Base-by-base conservation (phyloP, 2,113 vertebrate genomes). In the Leptobrachium ailaonicum region DNA sequence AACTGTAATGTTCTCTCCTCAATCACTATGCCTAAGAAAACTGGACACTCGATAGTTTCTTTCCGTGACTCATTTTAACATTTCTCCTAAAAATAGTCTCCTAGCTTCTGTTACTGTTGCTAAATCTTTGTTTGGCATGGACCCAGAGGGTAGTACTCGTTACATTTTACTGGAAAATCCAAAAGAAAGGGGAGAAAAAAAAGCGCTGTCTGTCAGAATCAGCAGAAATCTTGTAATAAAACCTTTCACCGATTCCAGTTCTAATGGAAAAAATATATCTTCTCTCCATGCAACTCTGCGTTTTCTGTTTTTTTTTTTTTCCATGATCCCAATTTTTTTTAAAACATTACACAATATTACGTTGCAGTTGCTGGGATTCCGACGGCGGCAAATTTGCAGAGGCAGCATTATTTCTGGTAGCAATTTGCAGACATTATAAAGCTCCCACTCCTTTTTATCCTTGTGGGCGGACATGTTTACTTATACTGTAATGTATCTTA, bases 111-210 rank as follows among this genome's bases (percentile, higher is more conserved):
- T 80, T 80, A 68, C 66, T 80, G 54, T 74, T 74, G 42, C 47
- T 80, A 58, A 66, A 66, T 73, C 62, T 80, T 56, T 79, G 13
- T 43, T 53, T 80, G 78, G 78, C 78, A 47, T 0, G 11, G 11
- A 11, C 32, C 70, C 78, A 80, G 78, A 9, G 78, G 78, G 74
- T 73, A 74, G 71, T 74, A 80, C 78, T 74, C 70, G 58, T 71
- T 67, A 56, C 66, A 56, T 79, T 72, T 42, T 69, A 79, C 41
- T 66, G 77, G 68, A 70, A 78, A 78, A 50, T 50, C 47, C 47
- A 50, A 50, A 40, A 41, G 5, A 53, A 32, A 11, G 8, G 56
- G 10, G 56, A 2, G 13, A 76, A 66, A 80, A 80, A 66, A 66
- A 62, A 50, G 41, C 9, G 43, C 9, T 9, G 45, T 67, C n/a